Evolutionary conservation across 1,140 invertebrate species (phyloP), one percentile per base, ranked within the genome.

Genomic region (Eriocheir sinensis): DNA sequence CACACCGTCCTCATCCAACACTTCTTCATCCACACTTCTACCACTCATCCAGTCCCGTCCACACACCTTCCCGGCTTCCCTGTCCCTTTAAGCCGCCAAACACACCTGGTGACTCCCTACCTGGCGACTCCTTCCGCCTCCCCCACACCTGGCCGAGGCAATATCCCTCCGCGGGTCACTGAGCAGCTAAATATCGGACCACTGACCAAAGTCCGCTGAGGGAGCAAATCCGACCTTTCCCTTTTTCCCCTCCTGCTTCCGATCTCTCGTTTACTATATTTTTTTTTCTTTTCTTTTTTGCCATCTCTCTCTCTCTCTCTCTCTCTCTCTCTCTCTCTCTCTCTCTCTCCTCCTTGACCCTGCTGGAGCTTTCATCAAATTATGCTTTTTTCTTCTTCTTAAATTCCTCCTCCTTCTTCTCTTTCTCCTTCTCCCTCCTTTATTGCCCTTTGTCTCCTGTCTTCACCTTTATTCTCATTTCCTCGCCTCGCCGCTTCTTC

Each of bases 121-220:
- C 60, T n/a, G 27, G n/a, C n/a, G n/a, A n/a, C n/a, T n/a, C n/a
- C 60, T 3, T n/a, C 60, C 27, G 27, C 21, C 60, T n/a, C 27
- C 60, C 21, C 60, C 12, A 21, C 60, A 3, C 60, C 60, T n/a
- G 60, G 21, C 2, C 21, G 60, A 72, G 60, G 60, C 60, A 72
- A 72, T 72, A 72, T 72, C 60, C 60, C 60, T 21, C 60, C 60
- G 60, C 27, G 60, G 60, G 60, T 72, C 60, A 72, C 17, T 72
- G 60, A 72, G 27, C 60, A 72, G 60, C 60, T 72, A 72, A 72
- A 72, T 72, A 72, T 72, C 60, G 60, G 60, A 72, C 60, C 60
- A 72, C 21, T 72, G 60, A 72, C 60, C 60, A 72, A 72, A 72
- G 60, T 72, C 60, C 60, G 60, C 60, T n/a, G 60, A 72, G 27